Evolutionary conservation across 2,888 invertebrate genomes (phyloP).

Genomic region (Bruchidius siliquastri): DNA sequence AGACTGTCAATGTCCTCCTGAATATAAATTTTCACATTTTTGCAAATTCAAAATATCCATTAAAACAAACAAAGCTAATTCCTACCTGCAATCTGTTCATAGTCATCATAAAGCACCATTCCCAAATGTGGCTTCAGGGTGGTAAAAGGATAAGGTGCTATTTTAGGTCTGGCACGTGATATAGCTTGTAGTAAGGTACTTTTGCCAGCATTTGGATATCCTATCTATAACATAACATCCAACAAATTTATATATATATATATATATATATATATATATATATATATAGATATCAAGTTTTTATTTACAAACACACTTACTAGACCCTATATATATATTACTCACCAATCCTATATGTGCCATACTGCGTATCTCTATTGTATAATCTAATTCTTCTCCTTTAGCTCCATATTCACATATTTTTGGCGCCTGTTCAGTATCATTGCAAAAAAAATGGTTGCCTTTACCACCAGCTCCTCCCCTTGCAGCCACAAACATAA

Average conservation of each 20-base stretch:
- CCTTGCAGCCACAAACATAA: slow-evolving; percentile 87
- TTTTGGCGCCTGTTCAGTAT: slow-evolving; percentile 72
- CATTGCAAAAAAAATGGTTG: slow-evolving; percentile 84
- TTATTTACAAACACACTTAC: too few species aligned
- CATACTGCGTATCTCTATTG: slow-evolving; percentile 83
- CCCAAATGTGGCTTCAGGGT: slow-evolving; percentile 85
- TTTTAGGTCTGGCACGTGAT: slow-evolving; percentile 81
- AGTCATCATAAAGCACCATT: slow-evolving; percentile 83
- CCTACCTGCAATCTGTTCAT: slow-evolving; percentile 74
- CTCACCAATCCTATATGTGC: slow-evolving; percentile 87
- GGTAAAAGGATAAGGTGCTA: slow-evolving; percentile 91
- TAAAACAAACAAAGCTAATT: too few species aligned
- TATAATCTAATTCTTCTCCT: slow-evolving; percentile 72
- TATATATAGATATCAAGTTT: too few species aligned
- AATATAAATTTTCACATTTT: too few species aligned
- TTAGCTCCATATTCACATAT: slow-evolving; percentile 81
- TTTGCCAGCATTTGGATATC: slow-evolving; percentile 92
- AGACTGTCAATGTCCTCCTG: too few species aligned
- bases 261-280: too few species aligned
- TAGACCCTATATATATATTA: too few species aligned
- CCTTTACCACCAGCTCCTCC: slow-evolving; percentile 97
- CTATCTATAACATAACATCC: slow-evolving; percentile 64
- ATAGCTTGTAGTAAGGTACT: slow-evolving; percentile 83
- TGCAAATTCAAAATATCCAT: too few species aligned
- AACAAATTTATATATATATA: too few species aligned